Conservation (phyloP, 2,113 vertebrate species). For the Hipposideros armiger region DNA sequence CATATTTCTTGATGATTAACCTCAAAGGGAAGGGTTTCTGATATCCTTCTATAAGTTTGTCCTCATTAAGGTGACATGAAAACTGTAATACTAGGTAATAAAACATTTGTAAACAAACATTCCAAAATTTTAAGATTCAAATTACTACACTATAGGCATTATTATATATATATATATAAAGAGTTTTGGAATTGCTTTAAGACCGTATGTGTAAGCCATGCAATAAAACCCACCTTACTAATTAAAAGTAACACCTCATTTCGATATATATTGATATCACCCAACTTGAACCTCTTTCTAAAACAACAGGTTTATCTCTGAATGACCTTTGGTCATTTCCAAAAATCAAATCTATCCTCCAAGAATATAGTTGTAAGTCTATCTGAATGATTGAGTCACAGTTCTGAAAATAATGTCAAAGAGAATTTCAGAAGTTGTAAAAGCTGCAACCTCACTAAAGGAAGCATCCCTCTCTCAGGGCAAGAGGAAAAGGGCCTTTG, state of each 20-base stretch:
- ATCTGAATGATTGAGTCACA: background rate
- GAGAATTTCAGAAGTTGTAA: slow-evolving; percentile 2
- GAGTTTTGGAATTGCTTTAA: slow-evolving; percentile 45
- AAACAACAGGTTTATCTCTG: slow-evolving; percentile 33
- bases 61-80: background rate
- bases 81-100: slow-evolving; percentile 11
- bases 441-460: background rate
- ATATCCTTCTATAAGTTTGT: background rate
- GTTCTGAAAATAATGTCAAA: background rate
- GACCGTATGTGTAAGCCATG: slow-evolving; percentile 53
- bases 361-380: background rate
- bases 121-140: slow-evolving; percentile 36
- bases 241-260: slow-evolving; percentile 78
- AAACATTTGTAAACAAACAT: slow-evolving; percentile 52
- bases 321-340: slow-evolving; percentile 24
- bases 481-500: background rate
- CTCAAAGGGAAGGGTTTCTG: background rate
- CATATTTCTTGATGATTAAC: background rate
- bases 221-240: slow-evolving; percentile 58
- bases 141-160: slow-evolving; percentile 20
- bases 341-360: slow-evolving; percentile 2
- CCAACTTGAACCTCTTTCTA: slow-evolving; percentile 55
- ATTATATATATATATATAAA: slow-evolving; percentile 41
- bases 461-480: background rate
- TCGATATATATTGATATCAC: slow-evolving; percentile 51